Percentiles rank a stretch among this genome's conserved stretches.
Conservation (phyloP, 1,140 invertebrate species). For the Doryteuthis pealeii region DNA sequence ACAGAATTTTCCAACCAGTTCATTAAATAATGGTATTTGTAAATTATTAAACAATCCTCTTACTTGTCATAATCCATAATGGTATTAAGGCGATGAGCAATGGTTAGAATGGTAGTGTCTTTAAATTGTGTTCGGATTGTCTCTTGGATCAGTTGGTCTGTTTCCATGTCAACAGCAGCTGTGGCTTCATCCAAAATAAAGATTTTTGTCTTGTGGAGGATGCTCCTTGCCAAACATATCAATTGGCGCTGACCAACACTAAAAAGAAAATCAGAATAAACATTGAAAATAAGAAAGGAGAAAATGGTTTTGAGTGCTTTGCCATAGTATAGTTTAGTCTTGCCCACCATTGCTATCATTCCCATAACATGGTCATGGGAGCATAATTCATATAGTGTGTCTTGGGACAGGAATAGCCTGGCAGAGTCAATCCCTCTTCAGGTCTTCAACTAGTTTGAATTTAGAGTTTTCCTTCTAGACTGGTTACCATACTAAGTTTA, state of each 20-base stretch:
- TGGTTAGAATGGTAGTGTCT: slow-evolving; percentile 86
- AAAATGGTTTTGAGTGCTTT: not conserved
- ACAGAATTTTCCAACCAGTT: too few relatives aligned
- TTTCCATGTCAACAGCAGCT: slow-evolving; percentile 61
- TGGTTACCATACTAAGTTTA: too few relatives aligned
- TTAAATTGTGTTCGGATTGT: slow-evolving; percentile 85
- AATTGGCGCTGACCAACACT: slow-evolving; percentile 84
- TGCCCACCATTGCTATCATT: too few relatives aligned
- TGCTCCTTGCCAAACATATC: slow-evolving; percentile 79
- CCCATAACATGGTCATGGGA: too few relatives aligned
- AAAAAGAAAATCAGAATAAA: slow-evolving; percentile 52
- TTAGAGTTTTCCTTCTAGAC: too few relatives aligned
- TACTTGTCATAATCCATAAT: slow-evolving; percentile 72
- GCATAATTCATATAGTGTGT: too few relatives aligned
- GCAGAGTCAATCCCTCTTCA: too few relatives aligned
- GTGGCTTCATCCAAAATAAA: slow-evolving; percentile 93
- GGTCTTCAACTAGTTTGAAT: too few relatives aligned
- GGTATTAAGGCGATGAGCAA: slow-evolving; percentile 89
- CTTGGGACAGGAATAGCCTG: too few relatives aligned
- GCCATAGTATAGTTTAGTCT: too few relatives aligned
- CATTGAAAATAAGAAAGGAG: not conserved
- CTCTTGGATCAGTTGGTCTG: slow-evolving; percentile 83
- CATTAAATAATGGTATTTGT: too few relatives aligned
- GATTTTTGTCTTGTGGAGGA: slow-evolving; percentile 85
- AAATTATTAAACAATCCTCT: too few relatives aligned